These are phyloP conservation scores for Oopsacas minuta DNA, from an alignment of 37 sponge, comb jelly and placozoan genomes.

Conservation along the genomic window DNA sequence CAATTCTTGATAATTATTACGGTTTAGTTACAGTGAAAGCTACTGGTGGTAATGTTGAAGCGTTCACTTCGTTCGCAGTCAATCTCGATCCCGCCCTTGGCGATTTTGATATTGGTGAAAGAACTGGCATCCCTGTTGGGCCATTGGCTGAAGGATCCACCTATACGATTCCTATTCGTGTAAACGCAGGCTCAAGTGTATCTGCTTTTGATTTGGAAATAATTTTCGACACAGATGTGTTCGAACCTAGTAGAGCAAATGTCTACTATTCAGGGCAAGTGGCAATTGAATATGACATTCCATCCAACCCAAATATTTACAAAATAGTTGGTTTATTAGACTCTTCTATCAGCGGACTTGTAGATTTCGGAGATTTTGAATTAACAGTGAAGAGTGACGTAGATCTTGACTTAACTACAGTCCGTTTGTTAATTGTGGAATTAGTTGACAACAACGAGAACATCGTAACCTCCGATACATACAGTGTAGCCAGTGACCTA, in stretches of 20 bases:
- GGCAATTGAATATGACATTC: not conserved
- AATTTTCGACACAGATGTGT: slow-evolving; percentile 23
- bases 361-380: not conserved
- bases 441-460: not conserved
- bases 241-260: not conserved
- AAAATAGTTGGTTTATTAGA: not conserved
- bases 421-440: not conserved
- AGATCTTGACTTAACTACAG: not conserved
- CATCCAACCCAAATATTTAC: not conserved
- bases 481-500: not conserved
- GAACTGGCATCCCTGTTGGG: slow-evolving; percentile 31
- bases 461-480: not conserved
- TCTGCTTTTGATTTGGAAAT: slow-evolving; percentile 37
- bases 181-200: slow-evolving; percentile 41
- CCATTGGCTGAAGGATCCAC: slow-evolving; percentile 8
- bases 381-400: not conserved
- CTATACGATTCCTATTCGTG: slow-evolving; percentile 32
- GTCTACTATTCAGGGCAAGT: not conserved
- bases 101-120: slow-evolving; percentile 53
- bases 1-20: not conserved
- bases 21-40: not conserved
- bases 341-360: not conserved
- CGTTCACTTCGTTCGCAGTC: not conserved
- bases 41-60: not conserved
- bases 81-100: slow-evolving; percentile 60